A percentile compares a stretch with the other conserved stretches of the same genome.
Evolutionary conservation across 2,888 invertebrate genomes (phyloP).

Genomic region (Petrolisthes cinctipes): DNA sequence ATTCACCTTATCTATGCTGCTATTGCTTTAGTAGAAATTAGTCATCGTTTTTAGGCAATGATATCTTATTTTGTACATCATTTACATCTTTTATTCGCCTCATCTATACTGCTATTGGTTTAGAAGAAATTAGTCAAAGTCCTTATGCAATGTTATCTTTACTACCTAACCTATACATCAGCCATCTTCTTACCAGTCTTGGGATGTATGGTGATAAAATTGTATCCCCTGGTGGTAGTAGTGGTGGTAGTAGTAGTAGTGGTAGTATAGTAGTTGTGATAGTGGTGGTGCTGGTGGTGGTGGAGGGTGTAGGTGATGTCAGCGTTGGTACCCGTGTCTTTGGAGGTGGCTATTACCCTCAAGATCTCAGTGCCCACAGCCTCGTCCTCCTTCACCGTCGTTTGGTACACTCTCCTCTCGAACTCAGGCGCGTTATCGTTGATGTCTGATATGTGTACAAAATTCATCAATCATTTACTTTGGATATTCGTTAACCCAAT

Average conservation of each 20-base stretch:
- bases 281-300: constrained; percentile 9
- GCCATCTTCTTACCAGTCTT: constrained; percentile 50
- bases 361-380: constrained; percentile 84
- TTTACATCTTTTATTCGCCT: too few relatives aligned
- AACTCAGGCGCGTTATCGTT: constrained; percentile 97
- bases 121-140: too few relatives aligned
- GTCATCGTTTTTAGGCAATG: too few relatives aligned
- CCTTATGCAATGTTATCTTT: too few relatives aligned
- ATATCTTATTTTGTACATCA: too few relatives aligned
- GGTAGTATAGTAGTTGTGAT: too few relatives aligned
- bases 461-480: neutral
- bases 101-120: too few relatives aligned
- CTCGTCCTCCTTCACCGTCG: constrained; percentile 81
- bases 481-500: neutral
- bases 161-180: too few relatives aligned
- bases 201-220: constrained; percentile 57
- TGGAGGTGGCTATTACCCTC: constrained; percentile 88
- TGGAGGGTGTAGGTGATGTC: constrained; percentile 82
- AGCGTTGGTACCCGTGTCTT: constrained; percentile 93
- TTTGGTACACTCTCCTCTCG: constrained; percentile 82
- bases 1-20: too few relatives aligned
- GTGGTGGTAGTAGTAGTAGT: too few relatives aligned
- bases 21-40: too few relatives aligned
- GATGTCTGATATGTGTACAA: constrained; percentile 75
- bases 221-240: constrained; percentile 37